Conservation (phyloP, 1,140 invertebrate genomes). For the Nasonia giraulti region DNA sequence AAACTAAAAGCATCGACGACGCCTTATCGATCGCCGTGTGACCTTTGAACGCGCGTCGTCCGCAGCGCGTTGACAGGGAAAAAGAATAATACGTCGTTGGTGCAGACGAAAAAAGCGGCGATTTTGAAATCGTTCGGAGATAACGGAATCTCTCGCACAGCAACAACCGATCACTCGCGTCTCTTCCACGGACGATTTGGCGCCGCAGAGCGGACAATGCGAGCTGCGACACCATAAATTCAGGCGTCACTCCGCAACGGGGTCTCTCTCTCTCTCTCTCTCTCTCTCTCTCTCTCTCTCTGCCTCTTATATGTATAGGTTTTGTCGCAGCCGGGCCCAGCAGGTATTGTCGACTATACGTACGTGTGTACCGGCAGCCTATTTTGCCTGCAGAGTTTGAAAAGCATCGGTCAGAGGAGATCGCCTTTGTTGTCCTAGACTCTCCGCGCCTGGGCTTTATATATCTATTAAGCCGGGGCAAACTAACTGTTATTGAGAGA, state of each 20-base stretch:
- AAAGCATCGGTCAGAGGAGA: conserved; percentile 41
- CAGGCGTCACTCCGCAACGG: conserved; percentile 52
- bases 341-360: conserved; percentile 55
- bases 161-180: too few relatives aligned
- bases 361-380: not conserved
- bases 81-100: too few relatives aligned
- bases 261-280: conserved; percentile 40
- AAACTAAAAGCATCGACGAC: not conserved
- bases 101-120: too few relatives aligned
- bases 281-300: too few relatives aligned
- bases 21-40: not conserved
- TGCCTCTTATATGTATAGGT: not conserved
- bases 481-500: conserved; percentile 11
- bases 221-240: conserved; percentile 55
- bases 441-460: not conserved
- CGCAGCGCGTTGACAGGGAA: too few relatives aligned
- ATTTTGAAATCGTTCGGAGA: too few relatives aligned
- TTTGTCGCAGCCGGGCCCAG: conserved; percentile 6
- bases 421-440: conserved; percentile 2
- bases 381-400: conserved; percentile 55
- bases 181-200: not conserved
- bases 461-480: conserved; percentile 17
- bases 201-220: conserved; percentile 48
- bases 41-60: too few relatives aligned
- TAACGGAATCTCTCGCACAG: too few relatives aligned